A percentile compares a stretch with the other conserved stretches of the same genome.
phyloP scores from a whole-genome alignment of 2,888 invertebrate genomes.

The Stenotaenia linearis region DNA sequence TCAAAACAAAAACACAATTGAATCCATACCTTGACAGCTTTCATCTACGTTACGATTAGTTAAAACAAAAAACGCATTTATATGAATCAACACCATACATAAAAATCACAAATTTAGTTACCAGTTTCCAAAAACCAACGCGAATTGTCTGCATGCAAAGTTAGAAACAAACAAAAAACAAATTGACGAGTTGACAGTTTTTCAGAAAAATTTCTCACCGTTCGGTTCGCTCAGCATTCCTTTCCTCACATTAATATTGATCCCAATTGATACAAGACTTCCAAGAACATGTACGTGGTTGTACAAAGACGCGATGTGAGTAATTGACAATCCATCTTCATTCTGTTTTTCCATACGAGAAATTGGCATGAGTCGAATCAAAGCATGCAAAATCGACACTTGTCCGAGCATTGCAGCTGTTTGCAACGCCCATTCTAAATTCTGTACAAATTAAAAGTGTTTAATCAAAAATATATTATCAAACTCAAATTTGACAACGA shows the following conservation, averaged over 20 bases:
- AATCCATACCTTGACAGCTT: background rate
- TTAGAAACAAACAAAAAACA: background rate
- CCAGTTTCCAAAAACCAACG: background rate
- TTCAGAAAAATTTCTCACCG: background rate
- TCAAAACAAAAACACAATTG: background rate
- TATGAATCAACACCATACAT: background rate
- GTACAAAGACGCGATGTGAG: slow-evolving; percentile 29
- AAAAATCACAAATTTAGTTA: background rate
- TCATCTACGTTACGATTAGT: background rate
- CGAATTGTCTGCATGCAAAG: background rate
- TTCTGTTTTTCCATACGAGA: slow-evolving; percentile 24
- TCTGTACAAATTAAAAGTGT: background rate
- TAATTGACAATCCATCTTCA: slow-evolving; percentile 28
- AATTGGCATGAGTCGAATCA: slow-evolving; percentile 4
- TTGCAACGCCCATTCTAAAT: slow-evolving; percentile 27
- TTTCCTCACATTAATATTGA: slow-evolving; percentile 30
- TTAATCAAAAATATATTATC: background rate
- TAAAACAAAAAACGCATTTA: background rate
- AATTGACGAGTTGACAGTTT: background rate
- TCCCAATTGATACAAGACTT: slow-evolving; percentile 22
- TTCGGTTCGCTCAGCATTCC: background rate
- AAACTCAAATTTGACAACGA: background rate
- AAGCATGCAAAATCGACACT: slow-evolving; percentile 28
- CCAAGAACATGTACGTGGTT: slow-evolving; percentile 31
- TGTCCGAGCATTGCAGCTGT: slow-evolving; percentile 21